A percentile compares a stretch with the other conserved stretches of the same genome.
Evolutionary conservation across 2,797 vertebrate species (phyloP).

Genomic region (Philypnodon macrostomus): DNA sequence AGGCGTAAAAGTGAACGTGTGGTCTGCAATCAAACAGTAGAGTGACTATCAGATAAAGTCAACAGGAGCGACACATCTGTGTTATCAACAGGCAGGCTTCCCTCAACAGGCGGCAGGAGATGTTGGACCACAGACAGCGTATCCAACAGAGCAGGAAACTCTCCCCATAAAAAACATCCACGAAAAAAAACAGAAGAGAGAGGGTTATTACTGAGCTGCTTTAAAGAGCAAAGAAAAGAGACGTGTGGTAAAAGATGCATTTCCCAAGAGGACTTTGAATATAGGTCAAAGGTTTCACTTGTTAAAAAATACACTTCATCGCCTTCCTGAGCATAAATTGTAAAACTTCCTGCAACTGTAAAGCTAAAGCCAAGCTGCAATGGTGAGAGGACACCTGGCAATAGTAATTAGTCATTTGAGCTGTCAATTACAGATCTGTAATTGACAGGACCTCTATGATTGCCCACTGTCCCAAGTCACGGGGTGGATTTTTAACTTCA

Average conservation of each 20-base stretch:
- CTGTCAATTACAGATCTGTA: background rate
- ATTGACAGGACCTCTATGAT: background rate
- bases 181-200: slow-evolving; percentile 18
- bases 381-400: background rate
- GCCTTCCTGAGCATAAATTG: background rate
- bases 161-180: slow-evolving; percentile 20
- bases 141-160: slow-evolving; percentile 23
- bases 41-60: slow-evolving; percentile 36
- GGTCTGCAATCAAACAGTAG: slow-evolving; percentile 42
- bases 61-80: slow-evolving; percentile 30
- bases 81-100: slow-evolving; percentile 33
- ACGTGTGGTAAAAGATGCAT: slow-evolving; percentile 1
- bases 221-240: slow-evolving; percentile 34
- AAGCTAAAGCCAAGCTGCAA: background rate
- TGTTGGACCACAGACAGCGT: slow-evolving; percentile 12
- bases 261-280: slow-evolving; percentile 28
- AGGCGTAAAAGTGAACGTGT: slow-evolving; percentile 34
- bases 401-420: background rate
- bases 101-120: slow-evolving; percentile 10
- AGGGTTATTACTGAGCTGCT: slow-evolving; percentile 28
- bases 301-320: slow-evolving; percentile 1
- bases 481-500: background rate
- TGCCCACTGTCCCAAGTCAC: slow-evolving; percentile 15
- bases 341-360: background rate
- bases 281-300: slow-evolving; percentile 28